Conservation (phyloP, 2,797 vertebrate species). For the Lagodon rhomboides region DNA sequence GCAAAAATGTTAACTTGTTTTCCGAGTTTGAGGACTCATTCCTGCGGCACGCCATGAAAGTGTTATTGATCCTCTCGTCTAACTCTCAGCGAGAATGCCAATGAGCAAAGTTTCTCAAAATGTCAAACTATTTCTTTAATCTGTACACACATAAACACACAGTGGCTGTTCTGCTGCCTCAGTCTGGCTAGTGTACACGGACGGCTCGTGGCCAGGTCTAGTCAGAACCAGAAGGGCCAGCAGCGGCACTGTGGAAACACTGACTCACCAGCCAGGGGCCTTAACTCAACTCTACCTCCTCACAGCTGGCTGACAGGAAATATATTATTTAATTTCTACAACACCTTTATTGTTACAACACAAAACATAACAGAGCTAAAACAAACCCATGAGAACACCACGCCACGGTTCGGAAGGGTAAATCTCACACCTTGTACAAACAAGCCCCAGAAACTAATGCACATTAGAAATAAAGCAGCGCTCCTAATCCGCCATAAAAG, state of each 20-base stretch:
- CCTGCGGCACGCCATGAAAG: not conserved
- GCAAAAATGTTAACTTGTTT: too few relatives aligned
- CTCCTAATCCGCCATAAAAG: conserved; percentile 48
- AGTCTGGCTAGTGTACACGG: conserved; percentile 48
- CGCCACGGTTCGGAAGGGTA: conserved; percentile 49
- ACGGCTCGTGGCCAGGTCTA: conserved; percentile 55
- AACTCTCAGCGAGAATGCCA: not conserved
- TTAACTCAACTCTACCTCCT: conserved; percentile 60
- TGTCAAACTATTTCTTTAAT: conserved; percentile 22
- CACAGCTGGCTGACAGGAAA: conserved; percentile 66
- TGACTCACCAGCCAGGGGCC: conserved; percentile 74
- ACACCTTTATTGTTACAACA: conserved; percentile 67
- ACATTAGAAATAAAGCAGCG: conserved; percentile 27
- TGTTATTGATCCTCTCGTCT: not conserved
- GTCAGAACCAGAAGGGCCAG: conserved; percentile 56
- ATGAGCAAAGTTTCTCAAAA: not conserved
- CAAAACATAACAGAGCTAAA: conserved; percentile 65
- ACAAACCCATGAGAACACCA: conserved; percentile 51
- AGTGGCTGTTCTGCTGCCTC: conserved; percentile 30
- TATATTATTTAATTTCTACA: conserved; percentile 51
- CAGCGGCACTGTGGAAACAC: conserved; percentile 76
- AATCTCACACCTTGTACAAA: conserved; percentile 65
- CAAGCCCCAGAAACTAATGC: conserved; percentile 44
- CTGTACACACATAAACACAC: conserved; percentile 7
- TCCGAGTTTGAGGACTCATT: too few relatives aligned